phyloP scores from a whole-genome alignment of 2,888 invertebrate species.

The Scrobipalpa costella region DNA sequence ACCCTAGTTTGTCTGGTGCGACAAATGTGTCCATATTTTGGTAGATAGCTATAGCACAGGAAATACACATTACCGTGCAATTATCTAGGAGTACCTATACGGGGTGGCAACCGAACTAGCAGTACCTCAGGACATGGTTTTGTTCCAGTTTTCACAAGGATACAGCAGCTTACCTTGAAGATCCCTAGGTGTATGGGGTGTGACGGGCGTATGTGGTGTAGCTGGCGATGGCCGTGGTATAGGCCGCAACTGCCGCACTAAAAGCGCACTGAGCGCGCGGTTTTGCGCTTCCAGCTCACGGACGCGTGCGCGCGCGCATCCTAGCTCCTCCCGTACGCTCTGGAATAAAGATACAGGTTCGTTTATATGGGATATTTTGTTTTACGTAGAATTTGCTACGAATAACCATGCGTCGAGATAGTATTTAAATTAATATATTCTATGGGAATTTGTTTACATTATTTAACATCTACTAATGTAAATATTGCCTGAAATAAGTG shows the following conservation, averaged over 20 bases:
- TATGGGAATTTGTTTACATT: too few species aligned
- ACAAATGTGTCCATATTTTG: too few species aligned
- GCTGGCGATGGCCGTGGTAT: constrained; percentile 78
- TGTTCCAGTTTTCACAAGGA: too few species aligned
- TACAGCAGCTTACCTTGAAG: constrained; percentile 57
- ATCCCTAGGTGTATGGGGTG: constrained; percentile 54
- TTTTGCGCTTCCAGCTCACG: constrained; percentile 91
- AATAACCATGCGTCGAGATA: background rate
- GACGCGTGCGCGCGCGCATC: constrained; percentile 86
- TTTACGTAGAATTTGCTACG: background rate
- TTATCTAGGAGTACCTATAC: too few species aligned
- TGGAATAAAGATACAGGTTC: constrained; percentile 53
- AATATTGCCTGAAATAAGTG: too few species aligned
- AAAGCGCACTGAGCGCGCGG: constrained; percentile 84
- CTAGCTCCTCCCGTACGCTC: constrained; percentile 90
- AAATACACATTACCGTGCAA: too few species aligned
- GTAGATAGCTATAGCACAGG: too few species aligned
- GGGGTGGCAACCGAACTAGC: too few species aligned
- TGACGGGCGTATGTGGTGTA: constrained; percentile 70
- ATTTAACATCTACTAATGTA: too few species aligned
- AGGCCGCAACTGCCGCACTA: constrained; percentile 83
- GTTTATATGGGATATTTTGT: background rate
- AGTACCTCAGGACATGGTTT: too few species aligned
- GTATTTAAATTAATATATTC: too few species aligned
- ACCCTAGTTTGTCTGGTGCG: too few species aligned